These are phyloP conservation scores for Dissostichus mawsoni DNA, from an alignment of 2,113 vertebrate genomes.

Conservation along the genomic window DNA sequence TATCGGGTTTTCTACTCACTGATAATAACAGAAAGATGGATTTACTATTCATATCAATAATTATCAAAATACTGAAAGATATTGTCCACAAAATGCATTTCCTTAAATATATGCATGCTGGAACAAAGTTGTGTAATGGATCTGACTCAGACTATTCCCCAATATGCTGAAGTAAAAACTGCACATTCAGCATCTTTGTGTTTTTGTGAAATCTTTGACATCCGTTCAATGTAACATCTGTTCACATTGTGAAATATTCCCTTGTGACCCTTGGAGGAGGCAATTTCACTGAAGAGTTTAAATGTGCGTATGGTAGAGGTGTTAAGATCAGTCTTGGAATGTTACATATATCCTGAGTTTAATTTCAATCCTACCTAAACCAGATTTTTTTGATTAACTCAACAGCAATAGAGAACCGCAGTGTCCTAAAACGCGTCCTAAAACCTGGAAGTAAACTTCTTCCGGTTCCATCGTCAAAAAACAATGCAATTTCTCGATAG, in stretches of 20 bases:
- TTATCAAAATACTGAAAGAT: not conserved
- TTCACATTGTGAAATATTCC: constrained; percentile 50
- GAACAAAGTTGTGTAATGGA: not conserved
- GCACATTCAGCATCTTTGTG: constrained; percentile 34
- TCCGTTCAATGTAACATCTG: not conserved
- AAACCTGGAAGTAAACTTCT: too few relatives aligned
- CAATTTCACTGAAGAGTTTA: not conserved
- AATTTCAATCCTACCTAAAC: not conserved
- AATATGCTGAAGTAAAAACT: constrained; percentile 3
- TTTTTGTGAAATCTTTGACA: constrained; percentile 38
- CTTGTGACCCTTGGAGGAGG: not conserved
- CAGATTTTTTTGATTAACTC: not conserved
- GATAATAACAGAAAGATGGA: too few relatives aligned
- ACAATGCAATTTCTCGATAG: too few relatives aligned
- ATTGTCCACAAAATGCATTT: not conserved
- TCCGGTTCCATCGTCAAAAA: too few relatives aligned
- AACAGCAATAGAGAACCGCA: too few relatives aligned
- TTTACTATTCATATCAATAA: not conserved
- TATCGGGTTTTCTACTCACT: too few relatives aligned
- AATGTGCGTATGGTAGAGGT: not conserved
- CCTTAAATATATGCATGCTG: not conserved
- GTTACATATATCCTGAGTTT: not conserved
- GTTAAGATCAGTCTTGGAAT: not conserved
- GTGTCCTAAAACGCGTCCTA: too few relatives aligned
- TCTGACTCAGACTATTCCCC: not conserved